phyloP scores from a whole-genome alignment of 1,140 invertebrate genomes.

The Probaryconus sp. region DNA sequence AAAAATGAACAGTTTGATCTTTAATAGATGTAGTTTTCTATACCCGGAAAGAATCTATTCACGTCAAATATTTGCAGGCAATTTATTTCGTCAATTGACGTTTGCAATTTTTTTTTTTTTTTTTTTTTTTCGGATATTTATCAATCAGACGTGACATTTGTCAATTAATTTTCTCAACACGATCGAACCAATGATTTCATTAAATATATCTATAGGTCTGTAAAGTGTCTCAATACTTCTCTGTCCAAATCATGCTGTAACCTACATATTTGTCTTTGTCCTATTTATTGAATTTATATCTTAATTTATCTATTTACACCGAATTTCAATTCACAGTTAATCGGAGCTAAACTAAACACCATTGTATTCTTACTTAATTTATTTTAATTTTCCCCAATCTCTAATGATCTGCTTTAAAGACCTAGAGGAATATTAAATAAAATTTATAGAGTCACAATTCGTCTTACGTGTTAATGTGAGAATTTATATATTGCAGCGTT shows the following conservation, averaged over 20 bases:
- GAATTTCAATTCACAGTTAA: constrained; percentile 22
- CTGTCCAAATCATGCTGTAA: no score
- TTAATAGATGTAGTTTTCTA: no score
- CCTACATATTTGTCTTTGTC: no score
- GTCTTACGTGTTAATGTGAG: neutral
- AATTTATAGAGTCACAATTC: neutral
- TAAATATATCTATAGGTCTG: constrained; percentile 10
- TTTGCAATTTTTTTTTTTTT: no score
- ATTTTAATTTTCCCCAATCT: constrained; percentile 3
- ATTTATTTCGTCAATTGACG: neutral
- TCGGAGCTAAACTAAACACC: neutral
- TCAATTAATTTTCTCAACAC: neutral
- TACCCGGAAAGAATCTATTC: no score
- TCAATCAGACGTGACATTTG: neutral
- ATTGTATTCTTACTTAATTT: constrained; percentile 11
- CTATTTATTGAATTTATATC: no score
- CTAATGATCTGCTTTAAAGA: neutral
- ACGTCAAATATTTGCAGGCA: no score
- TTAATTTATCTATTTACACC: constrained; percentile 9
- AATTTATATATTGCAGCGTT: neutral
- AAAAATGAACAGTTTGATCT: no score
- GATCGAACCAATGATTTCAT: constrained; percentile 11
- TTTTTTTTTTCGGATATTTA: no score
- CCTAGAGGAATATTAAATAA: constrained; percentile 1
- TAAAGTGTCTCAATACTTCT: no score